phyloP scores from a whole-genome alignment of 2,888 invertebrate species.

The Schizaphis graminum region DNA sequence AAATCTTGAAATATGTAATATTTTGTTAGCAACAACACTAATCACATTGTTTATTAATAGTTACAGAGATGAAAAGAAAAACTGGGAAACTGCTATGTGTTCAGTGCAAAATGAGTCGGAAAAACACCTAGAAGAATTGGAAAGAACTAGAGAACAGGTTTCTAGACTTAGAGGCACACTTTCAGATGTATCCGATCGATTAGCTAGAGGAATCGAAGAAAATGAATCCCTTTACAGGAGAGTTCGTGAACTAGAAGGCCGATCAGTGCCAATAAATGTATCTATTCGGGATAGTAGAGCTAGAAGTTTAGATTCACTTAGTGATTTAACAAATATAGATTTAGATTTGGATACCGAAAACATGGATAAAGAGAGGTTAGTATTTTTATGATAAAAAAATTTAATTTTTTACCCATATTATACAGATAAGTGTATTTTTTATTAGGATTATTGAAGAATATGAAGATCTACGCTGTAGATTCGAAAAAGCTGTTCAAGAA shows the following conservation, averaged over 20 bases:
- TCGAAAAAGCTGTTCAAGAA: constrained; percentile 86
- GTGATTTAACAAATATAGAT: constrained; percentile 85
- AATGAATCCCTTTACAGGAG: constrained; percentile 81
- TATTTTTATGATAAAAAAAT: not conserved
- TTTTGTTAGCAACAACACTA: not conserved
- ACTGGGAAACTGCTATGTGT: constrained; percentile 55
- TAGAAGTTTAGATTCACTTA: constrained; percentile 82
- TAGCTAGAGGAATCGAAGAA: constrained; percentile 77
- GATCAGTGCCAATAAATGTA: constrained; percentile 73
- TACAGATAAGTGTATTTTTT: constrained; percentile 32
- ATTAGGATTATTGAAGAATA: constrained; percentile 83
- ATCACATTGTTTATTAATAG: not conserved
- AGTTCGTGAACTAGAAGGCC: constrained; percentile 81
- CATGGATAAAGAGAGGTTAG: constrained; percentile 77
- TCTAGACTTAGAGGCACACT: constrained; percentile 60
- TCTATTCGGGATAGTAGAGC: constrained; percentile 66
- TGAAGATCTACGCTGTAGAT: constrained; percentile 81
- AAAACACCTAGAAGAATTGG: constrained; percentile 71
- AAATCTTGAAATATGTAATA: constrained; percentile 69
- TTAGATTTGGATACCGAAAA: constrained; percentile 81
- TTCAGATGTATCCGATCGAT: constrained; percentile 68
- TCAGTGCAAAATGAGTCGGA: constrained; percentile 53
- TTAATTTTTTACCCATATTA: constrained; percentile 8
- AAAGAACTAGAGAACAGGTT: constrained; percentile 77
- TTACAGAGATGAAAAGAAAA: constrained; percentile 56